phyloP scores from a whole-genome alignment of 2,113 vertebrate species.

The Atractosteus spatula region DNA sequence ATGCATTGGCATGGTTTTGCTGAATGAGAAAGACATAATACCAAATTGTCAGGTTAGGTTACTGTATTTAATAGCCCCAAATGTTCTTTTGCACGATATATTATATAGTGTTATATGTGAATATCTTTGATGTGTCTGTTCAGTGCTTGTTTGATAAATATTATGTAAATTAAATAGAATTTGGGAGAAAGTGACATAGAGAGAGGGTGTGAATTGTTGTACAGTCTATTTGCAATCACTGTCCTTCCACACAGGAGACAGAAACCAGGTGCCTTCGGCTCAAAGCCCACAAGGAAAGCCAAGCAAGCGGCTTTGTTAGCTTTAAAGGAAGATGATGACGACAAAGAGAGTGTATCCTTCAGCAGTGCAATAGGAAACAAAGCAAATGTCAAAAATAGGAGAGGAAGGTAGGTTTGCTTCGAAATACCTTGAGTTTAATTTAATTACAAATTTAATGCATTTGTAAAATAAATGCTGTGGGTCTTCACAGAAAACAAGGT shows the following conservation, averaged over 20 bases:
- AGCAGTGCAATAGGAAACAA: background rate
- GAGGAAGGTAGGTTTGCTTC: constrained; percentile 20
- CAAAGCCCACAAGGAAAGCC: constrained; percentile 12
- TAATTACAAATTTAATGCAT: too few species aligned
- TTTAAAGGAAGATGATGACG: constrained; percentile 8
- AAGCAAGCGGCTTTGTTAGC: constrained; percentile 29
- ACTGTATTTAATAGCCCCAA: too few species aligned
- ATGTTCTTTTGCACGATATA: too few species aligned
- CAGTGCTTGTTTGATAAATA: background rate
- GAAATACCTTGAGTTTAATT: too few species aligned
- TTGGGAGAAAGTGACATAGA: too few species aligned
- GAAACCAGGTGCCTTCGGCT: background rate
- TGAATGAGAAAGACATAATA: too few species aligned
- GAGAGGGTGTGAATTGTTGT: too few species aligned
- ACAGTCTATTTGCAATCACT: background rate
- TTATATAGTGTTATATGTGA: background rate
- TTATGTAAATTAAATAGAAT: background rate
- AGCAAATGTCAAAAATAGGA: constrained; percentile 33
- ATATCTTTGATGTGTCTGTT: background rate
- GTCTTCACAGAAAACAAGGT: background rate
- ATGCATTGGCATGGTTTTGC: too few species aligned
- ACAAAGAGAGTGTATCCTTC: background rate
- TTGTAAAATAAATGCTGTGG: too few species aligned
- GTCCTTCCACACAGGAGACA: constrained; percentile 1
- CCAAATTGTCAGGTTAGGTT: background rate